Conservation (phyloP, 2,113 vertebrate species). For the Gila orcuttii region DNA sequence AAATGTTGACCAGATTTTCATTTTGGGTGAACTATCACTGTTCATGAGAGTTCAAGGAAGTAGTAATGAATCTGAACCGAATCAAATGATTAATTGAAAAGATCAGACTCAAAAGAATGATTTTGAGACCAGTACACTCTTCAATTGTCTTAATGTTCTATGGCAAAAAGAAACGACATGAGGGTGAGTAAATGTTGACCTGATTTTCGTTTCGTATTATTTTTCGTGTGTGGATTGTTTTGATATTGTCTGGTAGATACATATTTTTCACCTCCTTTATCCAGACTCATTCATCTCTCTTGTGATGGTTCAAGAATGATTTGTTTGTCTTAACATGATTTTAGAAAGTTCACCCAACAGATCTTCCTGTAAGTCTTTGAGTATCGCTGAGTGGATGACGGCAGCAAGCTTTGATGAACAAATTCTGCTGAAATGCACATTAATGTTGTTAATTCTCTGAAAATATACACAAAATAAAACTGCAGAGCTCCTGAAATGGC, state of each 20-base stretch:
- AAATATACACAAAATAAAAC: slow-evolving; percentile 63
- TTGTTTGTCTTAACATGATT: background rate
- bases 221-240: background rate
- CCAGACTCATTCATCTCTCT: background rate
- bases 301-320: background rate
- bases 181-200: slow-evolving; percentile 4
- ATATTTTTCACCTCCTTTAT: background rate
- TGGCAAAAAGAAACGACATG: background rate
- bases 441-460: slow-evolving; percentile 63
- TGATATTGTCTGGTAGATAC: background rate
- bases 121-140: no score
- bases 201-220: background rate
- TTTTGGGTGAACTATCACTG: background rate
- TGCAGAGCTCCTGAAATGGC: slow-evolving; percentile 79
- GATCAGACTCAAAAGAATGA: background rate
- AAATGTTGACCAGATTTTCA: background rate
- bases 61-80: no score
- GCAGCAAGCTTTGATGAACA: slow-evolving; percentile 46
- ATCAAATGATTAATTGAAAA: no score
- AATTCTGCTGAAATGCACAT: slow-evolving; percentile 69
- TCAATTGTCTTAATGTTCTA: no score
- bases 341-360: slow-evolving; percentile 24
- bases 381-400: background rate
- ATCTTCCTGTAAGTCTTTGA: slow-evolving; percentile 6
- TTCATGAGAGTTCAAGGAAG: no score